A percentile compares a stretch with the other conserved stretches of the same genome.
Conservation (phyloP, 1,140 invertebrate genomes). For the Brachionus manjavacas region DNA sequence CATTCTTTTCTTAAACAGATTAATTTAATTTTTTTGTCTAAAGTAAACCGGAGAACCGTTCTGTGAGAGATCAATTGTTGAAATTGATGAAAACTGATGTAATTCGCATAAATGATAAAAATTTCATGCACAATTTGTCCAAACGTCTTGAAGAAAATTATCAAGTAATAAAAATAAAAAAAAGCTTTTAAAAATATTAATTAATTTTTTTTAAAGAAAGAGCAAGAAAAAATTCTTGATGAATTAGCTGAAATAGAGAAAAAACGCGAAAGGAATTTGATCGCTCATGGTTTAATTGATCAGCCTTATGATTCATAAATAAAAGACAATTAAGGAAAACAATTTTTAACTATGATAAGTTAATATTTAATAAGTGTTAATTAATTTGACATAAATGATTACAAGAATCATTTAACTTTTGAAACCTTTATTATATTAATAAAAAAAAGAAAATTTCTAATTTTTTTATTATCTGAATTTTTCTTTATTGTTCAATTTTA, state of each 20-base stretch:
- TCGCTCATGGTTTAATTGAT: neutral
- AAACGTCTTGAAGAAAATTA: slow-evolving; percentile 4
- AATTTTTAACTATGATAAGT: too few relatives aligned
- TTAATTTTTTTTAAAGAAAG: neutral
- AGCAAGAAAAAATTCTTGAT: slow-evolving; percentile 12
- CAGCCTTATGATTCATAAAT: neutral
- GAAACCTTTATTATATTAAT: too few relatives aligned
- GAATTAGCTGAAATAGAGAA: slow-evolving; percentile 8
- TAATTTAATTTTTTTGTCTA: neutral
- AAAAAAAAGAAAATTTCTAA: too few relatives aligned
- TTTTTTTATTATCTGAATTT: too few relatives aligned
- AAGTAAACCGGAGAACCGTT: neutral
- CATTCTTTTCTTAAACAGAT: neutral
- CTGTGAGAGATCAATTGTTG: slow-evolving; percentile 18
- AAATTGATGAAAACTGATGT: slow-evolving; percentile 37
- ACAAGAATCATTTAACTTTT: too few relatives aligned
- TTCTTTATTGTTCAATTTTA: too few relatives aligned
- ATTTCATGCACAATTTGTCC: slow-evolving; percentile 20
- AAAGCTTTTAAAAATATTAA: neutral
- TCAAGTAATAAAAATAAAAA: neutral
- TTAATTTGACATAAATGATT: too few relatives aligned
- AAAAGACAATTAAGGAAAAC: neutral
- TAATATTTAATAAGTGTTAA: too few relatives aligned
- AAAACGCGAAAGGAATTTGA: slow-evolving; percentile 5
- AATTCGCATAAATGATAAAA: slow-evolving; percentile 27